phyloP scores from a whole-genome alignment of 2,113 vertebrate species.

The Microcebus ravelobensis region DNA sequence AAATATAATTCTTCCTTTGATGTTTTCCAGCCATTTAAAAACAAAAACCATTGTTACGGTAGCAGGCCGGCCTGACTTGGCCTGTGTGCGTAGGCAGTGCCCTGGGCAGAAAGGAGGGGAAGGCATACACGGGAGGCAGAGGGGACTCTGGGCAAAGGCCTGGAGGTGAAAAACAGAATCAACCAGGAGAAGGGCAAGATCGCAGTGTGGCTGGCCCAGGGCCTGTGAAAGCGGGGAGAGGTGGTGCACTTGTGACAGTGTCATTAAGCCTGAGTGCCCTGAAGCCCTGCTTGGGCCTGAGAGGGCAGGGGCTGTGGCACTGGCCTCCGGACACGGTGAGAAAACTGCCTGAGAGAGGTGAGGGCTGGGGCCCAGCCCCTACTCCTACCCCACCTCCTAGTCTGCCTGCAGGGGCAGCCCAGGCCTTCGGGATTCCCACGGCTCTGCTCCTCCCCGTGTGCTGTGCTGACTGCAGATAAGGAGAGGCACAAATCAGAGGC shows the following conservation, averaged over 20 bases:
- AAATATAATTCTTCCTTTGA: background rate
- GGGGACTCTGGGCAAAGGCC: background rate
- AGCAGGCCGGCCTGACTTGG: background rate
- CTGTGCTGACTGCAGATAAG: background rate
- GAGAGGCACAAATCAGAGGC: background rate
- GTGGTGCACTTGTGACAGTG: background rate
- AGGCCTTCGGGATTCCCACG: background rate
- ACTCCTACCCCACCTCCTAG: background rate
- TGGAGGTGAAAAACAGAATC: background rate
- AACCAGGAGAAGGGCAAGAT: background rate
- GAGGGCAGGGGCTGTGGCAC: background rate
- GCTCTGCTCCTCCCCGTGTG: fast-evolving
- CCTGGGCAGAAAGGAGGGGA: background rate
- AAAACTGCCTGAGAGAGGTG: background rate
- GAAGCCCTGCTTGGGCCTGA: background rate
- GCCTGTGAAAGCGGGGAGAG: background rate
- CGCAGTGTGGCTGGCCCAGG: background rate
- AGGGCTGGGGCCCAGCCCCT: background rate
- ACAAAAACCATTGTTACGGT: background rate
- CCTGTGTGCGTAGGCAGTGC: background rate
- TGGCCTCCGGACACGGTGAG: background rate
- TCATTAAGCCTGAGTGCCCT: background rate
- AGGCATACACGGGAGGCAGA: background rate
- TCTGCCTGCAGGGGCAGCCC: background rate
- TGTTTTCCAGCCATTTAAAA: constrained; percentile 22